Conservation (phyloP, 1,140 invertebrate species). For the Laupala kohalensis region DNA sequence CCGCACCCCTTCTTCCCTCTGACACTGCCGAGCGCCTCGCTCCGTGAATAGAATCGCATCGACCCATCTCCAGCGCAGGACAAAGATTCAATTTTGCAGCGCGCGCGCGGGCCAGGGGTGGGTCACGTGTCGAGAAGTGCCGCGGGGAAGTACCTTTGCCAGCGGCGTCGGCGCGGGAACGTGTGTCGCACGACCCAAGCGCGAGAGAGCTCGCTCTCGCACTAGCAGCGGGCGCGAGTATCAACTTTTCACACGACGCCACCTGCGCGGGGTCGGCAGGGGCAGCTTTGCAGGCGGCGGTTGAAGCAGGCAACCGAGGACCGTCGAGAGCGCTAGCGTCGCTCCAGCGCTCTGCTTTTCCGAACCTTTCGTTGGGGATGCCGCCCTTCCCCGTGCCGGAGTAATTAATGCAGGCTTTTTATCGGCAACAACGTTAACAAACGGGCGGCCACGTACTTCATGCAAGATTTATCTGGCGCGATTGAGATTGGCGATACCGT, state of each 20-base stretch:
- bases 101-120: background rate
- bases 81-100: background rate
- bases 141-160: background rate
- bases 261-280: too few relatives aligned
- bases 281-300: background rate
- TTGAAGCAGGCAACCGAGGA: background rate
- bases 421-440: too few relatives aligned
- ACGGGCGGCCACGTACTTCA: too few relatives aligned
- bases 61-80: background rate
- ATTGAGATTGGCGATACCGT: too few relatives aligned
- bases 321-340: too few relatives aligned
- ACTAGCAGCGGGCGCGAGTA: background rate
- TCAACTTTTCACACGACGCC: background rate
- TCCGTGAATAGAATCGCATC: background rate
- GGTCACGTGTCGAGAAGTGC: background rate
- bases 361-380: too few relatives aligned
- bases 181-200: too few relatives aligned
- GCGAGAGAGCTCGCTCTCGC: background rate
- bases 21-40: background rate
- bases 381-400: too few relatives aligned
- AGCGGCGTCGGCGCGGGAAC: too few relatives aligned
- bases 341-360: too few relatives aligned
- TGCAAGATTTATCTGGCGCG: too few relatives aligned
- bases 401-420: too few relatives aligned
- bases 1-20: background rate